Percentiles rank a stretch among this genome's conserved stretches.
Evolutionary conservation across 1,140 invertebrate genomes (phyloP).

Genomic region (Pachyrhynchus sulphureomaculatus): DNA sequence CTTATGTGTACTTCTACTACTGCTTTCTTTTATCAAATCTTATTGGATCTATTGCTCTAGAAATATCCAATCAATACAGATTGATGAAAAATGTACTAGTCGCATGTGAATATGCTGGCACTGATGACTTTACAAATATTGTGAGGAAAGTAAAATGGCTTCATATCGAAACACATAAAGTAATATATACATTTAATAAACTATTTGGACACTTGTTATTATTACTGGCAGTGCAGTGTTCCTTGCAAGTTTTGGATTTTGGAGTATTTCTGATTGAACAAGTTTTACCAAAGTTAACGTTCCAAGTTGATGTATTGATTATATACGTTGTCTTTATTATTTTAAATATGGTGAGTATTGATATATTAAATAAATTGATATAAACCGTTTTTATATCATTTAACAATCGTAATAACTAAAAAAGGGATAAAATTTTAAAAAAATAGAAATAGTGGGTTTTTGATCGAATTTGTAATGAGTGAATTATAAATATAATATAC

Average conservation of each 20-base stretch:
- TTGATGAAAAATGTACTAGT: slow-evolving; percentile 9
- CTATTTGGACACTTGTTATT: slow-evolving; percentile 17
- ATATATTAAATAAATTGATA: too few relatives aligned
- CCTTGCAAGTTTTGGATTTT: slow-evolving; percentile 22
- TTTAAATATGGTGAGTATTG: slow-evolving; percentile 16
- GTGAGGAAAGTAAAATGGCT: neutral
- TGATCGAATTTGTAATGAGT: too few relatives aligned
- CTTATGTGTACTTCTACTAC: slow-evolving; percentile 22
- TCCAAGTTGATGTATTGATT: slow-evolving; percentile 13
- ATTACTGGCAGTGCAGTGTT: slow-evolving; percentile 20
- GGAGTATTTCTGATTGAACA: slow-evolving; percentile 19
- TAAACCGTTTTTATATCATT: too few relatives aligned
- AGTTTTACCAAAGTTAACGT: slow-evolving; percentile 16
- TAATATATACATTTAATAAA: slow-evolving; percentile 17
- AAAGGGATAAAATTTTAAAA: too few relatives aligned
- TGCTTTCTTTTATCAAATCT: slow-evolving; percentile 18
- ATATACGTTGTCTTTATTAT: slow-evolving; percentile 17
- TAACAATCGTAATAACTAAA: too few relatives aligned
- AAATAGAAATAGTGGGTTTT: too few relatives aligned
- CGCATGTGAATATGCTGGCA: slow-evolving; percentile 10
- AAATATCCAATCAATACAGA: slow-evolving; percentile 15
- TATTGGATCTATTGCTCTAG: slow-evolving; percentile 9
- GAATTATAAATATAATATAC: too few relatives aligned
- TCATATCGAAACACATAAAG: slow-evolving; percentile 11
- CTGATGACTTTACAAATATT: slow-evolving; percentile 12